phyloP scores from a whole-genome alignment of 1,140 invertebrate genomes.

The Panagrolaimus sp. region DNA sequence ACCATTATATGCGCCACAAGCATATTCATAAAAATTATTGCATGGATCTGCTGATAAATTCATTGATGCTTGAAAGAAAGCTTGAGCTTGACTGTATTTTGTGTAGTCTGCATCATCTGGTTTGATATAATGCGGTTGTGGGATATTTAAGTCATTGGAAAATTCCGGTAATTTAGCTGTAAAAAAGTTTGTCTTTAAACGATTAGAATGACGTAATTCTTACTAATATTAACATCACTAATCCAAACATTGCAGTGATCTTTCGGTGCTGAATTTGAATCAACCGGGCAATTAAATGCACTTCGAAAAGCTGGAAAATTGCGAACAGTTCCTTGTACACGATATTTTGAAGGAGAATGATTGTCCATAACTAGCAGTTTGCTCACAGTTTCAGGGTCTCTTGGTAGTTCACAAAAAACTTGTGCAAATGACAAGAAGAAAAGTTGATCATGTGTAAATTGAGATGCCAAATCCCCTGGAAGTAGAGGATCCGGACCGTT shows the following conservation, averaged over 20 bases:
- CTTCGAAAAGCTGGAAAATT: conserved; percentile 54
- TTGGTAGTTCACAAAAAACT: conserved; percentile 32
- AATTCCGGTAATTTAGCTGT: no score
- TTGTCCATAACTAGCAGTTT: no score
- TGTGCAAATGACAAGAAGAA: conserved; percentile 44
- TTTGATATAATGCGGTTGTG: no score
- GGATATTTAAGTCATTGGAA: no score
- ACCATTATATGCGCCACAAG: neutral
- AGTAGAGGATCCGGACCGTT: conserved; percentile 36
- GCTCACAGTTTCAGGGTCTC: neutral
- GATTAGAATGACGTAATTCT: no score
- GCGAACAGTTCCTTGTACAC: conserved; percentile 33
- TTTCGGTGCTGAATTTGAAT: conserved; percentile 32
- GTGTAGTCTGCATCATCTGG: no score
- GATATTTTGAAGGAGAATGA: no score
- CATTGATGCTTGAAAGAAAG: neutral
- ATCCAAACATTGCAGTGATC: conserved; percentile 53
- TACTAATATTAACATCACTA: no score
- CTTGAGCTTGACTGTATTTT: no score
- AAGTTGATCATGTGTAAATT: conserved; percentile 47
- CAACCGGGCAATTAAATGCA: conserved; percentile 48
- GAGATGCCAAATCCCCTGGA: conserved; percentile 29
- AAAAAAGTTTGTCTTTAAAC: no score
- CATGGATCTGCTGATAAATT: conserved; percentile 2
- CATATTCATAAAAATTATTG: conserved; percentile 1